These are phyloP conservation scores for Mechanitis messenoides DNA, from an alignment of 2,888 invertebrate genomes.

Conservation along the genomic window DNA sequence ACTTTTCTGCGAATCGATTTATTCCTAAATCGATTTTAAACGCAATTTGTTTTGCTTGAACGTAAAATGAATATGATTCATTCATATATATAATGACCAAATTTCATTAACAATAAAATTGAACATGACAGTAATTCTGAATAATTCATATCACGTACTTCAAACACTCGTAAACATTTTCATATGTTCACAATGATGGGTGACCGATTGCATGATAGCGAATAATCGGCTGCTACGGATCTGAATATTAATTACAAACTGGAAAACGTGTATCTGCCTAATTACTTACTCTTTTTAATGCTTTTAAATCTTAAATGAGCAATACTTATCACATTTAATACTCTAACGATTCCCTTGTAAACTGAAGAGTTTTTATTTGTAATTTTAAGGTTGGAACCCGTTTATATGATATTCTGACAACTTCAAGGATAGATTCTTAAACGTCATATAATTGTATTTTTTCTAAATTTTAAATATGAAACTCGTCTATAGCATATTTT, in stretches of 20 bases:
- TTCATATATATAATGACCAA: neutral
- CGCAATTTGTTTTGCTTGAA: too few relatives aligned
- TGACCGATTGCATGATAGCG: constrained; percentile 25
- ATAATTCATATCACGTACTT: constrained; percentile 3
- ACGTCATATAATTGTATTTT: too few relatives aligned
- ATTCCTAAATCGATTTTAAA: too few relatives aligned
- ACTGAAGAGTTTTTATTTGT: too few relatives aligned
- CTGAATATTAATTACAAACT: constrained; percentile 23
- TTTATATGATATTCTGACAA: too few relatives aligned
- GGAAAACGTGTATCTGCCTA: neutral
- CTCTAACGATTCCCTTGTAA: too few relatives aligned
- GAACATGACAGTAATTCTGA: neutral
- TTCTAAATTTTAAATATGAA: too few relatives aligned
- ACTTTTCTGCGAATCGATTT: too few relatives aligned
- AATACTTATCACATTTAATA: neutral
- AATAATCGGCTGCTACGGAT: constrained; percentile 30
- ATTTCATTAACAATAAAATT: constrained; percentile 3
- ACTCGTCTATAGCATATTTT: too few relatives aligned
- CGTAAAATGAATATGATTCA: too few relatives aligned
- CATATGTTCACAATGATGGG: constrained; percentile 25
- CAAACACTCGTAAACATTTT: constrained; percentile 14
- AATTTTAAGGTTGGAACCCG: too few relatives aligned
- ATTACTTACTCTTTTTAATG: neutral
- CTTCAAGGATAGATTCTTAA: too few relatives aligned
- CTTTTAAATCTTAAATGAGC: neutral